Base-by-base conservation (phyloP, 1,140 invertebrate species). In the Drosophila melanica region DNA sequence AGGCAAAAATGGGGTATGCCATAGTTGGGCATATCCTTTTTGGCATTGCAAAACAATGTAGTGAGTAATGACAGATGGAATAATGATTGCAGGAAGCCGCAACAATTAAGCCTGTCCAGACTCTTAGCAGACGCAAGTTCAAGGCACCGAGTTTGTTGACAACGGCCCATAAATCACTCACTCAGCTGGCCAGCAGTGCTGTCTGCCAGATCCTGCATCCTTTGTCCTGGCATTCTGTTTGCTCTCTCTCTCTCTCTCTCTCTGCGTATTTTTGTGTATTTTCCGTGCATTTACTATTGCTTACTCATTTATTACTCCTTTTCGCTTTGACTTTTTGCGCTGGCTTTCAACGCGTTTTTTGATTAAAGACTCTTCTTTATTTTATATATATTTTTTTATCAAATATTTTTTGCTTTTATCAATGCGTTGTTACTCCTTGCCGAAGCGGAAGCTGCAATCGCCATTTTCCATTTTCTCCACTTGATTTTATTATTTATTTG, bases 71-170 rank as follows among this genome's bases (percentile, higher is more conserved):
- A 75, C 47, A 66, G 54, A 41, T 64, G 23, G 35, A 53, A 62
- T 55, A 54, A 45, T 53, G 33, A 47, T n/a, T 27, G 41, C 30
- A 30, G 66, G 64, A 66, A 67, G 74, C 66, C 58, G 50, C 63
- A 76, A 50, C 79, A 86, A 86, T 87, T 87, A 87, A 82, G 65
- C 63, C 63, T 50, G 63, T 54, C 71, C 81, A 87, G 82, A 87
- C 84, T 58, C 20, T 33, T 50, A 27, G 64, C 62, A 86, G 82
- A 86, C 82, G 42, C 45, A 72, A 54, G 64, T 67, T 81, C 76
- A 86, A 77, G 79, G 65, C 75, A 45, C 64, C 59, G 75, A 71
- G n/a, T n/a, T n/a, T 75, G 73, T 71, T 79, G 68, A 87, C 79
- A 87, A 50, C 59, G 54, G 64, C 42, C 57, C 67, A 77, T 87